Evolutionary conservation across 2,113 vertebrate genomes (phyloP).

Genomic region (Callipepla californica): DNA sequence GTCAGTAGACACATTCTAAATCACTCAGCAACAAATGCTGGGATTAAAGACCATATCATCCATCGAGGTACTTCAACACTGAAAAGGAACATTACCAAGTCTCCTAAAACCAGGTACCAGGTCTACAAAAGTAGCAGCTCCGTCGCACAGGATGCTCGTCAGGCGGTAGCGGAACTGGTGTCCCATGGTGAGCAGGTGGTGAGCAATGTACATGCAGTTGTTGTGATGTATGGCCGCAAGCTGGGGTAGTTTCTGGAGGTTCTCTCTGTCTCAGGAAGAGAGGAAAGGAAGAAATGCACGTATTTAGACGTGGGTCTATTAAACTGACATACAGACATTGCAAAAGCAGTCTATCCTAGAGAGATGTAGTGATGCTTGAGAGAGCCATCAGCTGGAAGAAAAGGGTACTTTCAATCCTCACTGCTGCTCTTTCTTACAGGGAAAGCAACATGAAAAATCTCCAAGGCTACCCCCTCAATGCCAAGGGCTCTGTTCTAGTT

Average conservation of each 20-base stretch:
- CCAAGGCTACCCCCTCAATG: neutral
- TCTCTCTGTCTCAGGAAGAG: conserved; percentile 82
- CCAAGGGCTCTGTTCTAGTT: neutral
- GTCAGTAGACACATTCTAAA: accelerated
- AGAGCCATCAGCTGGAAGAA: accelerated
- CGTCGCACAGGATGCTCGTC: conserved; percentile 80
- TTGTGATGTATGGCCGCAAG: conserved; percentile 97
- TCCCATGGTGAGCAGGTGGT: conserved; percentile 94
- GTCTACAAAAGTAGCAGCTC: conserved; percentile 91
- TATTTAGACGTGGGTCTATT: neutral
- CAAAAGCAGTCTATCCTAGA: neutral
- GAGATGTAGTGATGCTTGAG: neutral
- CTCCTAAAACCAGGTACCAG: conserved; percentile 92
- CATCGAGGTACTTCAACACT: accelerated
- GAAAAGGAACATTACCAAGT: conserved; percentile 82
- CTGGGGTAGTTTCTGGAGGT: conserved; percentile 94
- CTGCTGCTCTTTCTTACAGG: neutral
- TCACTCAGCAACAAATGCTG: neutral
- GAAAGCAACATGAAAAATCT: neutral
- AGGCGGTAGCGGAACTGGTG: conserved; percentile 89
- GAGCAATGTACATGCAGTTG: conserved; percentile 98
- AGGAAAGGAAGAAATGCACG: neutral
- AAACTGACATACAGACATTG: accelerated
- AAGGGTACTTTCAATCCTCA: neutral
- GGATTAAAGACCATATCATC: accelerated